phyloP scores from a whole-genome alignment of 2,888 invertebrate genomes.

The Himalopsyche japonica region DNA sequence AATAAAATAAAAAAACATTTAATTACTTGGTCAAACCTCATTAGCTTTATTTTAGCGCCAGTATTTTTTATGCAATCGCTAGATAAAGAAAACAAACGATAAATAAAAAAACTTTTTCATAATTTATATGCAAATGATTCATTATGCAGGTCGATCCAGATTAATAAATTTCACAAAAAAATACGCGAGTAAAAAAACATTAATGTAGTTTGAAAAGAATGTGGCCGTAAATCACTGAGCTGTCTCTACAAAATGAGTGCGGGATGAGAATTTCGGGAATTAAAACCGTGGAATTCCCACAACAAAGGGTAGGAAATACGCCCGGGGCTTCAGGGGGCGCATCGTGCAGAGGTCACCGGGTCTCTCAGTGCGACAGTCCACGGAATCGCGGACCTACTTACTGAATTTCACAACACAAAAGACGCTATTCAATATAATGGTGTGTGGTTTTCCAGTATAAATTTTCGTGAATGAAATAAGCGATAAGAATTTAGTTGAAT shows the following conservation, averaged over 20 bases:
- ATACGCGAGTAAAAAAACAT: background rate
- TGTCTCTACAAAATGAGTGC: background rate
- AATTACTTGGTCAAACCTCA: no score
- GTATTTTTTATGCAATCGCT: no score
- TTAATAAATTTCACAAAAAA: background rate
- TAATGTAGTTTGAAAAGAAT: background rate
- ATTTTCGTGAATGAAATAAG: background rate
- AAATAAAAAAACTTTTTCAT: no score
- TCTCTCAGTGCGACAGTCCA: background rate
- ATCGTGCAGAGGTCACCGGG: background rate
- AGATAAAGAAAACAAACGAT: no score
- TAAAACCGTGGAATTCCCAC: constrained; percentile 1
- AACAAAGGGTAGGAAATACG: constrained; percentile 21
- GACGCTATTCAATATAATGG: background rate
- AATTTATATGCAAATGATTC: background rate
- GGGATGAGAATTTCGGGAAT: background rate
- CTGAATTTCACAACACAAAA: background rate
- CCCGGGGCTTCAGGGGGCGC: background rate
- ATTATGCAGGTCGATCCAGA: background rate
- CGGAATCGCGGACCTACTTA: background rate
- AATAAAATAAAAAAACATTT: no score
- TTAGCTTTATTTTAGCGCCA: no score
- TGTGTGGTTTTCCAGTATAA: background rate
- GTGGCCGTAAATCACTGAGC: background rate
- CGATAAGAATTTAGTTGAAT: background rate